Evolutionary conservation across 2,888 invertebrate genomes (phyloP), one percentile per base, ranked within the genome.

Genomic region (Dasysyrphus albostriatus): DNA sequence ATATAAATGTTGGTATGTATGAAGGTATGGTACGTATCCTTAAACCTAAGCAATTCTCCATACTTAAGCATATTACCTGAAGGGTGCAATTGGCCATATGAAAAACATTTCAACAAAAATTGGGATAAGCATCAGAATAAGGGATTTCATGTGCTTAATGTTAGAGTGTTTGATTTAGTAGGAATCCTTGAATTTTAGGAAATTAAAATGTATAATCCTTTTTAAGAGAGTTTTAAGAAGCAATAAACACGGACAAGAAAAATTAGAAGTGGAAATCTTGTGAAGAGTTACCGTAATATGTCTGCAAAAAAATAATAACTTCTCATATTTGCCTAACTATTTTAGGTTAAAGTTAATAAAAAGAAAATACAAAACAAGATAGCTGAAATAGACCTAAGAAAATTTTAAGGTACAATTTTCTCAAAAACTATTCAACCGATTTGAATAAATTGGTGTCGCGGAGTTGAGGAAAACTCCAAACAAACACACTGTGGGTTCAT

Each of bases 151-250:
- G 14, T 39, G 34, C 37, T 65, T 79, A 79, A 54, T 78, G 16
- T 44, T 63, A 63, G 78, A 79, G 63, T 72, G 72, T 79, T 72
- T 79, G 78, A 79, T 79, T 79, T 65, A 72, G 78, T 56, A 56
- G 63, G 63, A 47, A 79, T 79, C 72, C 78, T 79, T 79, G 72
- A 37, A 56, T 72, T 72, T 56, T 56, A 9, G 24, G 32, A 79
- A 79, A 56, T 79, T 63, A 79, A 78, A 79, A 79, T 54, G 24
- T 42, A 42, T 72, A 78, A 78, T 78, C 56, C 78, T 70, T 54
- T n/a, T 61, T 56, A 16, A 7, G 51, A 16, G 19, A 16, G 14
- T 9, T 54, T 24, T 24, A 37, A 37, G 39, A 56, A 58, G 24
- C 24, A 37, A 58, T 10, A 9, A 34, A 32, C 32, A 32, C 3